phyloP scores from a whole-genome alignment of 2,113 vertebrate species.

The Poeciliopsis prolifica region DNA sequence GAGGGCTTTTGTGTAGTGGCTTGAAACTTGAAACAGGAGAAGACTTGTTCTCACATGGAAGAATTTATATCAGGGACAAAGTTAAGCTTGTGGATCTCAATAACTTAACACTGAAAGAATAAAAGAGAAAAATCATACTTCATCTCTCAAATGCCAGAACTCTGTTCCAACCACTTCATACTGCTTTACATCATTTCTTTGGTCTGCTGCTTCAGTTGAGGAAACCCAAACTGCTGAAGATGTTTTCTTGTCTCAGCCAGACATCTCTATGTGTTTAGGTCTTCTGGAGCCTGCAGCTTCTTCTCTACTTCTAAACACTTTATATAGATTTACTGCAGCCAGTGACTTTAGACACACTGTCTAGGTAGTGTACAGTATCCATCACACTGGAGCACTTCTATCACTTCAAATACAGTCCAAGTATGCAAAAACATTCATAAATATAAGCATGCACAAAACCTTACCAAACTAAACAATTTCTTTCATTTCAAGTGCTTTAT shows the following conservation, averaged over 20 bases:
- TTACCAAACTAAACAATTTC: not conserved
- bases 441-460: not conserved
- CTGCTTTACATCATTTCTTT: not conserved
- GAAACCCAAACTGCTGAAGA: not conserved
- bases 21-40: too few species aligned
- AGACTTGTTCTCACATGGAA: not conserved
- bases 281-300: not conserved
- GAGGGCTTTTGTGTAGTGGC: too few species aligned
- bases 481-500: not conserved
- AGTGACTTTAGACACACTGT: not conserved
- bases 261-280: not conserved
- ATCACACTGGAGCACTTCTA: not conserved
- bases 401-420: not conserved
- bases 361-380: not conserved
- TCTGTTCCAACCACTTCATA: not conserved
- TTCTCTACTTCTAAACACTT: not conserved
- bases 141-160: not conserved
- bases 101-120: not conserved
- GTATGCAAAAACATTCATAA: not conserved
- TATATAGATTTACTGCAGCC: not conserved
- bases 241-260: not conserved
- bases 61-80: not conserved
- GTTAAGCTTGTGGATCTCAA: not conserved
- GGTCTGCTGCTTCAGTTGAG: not conserved
- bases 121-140: not conserved